Conservation (phyloP, 2,797 vertebrate species). For the Gymnothorax javanicus region DNA sequence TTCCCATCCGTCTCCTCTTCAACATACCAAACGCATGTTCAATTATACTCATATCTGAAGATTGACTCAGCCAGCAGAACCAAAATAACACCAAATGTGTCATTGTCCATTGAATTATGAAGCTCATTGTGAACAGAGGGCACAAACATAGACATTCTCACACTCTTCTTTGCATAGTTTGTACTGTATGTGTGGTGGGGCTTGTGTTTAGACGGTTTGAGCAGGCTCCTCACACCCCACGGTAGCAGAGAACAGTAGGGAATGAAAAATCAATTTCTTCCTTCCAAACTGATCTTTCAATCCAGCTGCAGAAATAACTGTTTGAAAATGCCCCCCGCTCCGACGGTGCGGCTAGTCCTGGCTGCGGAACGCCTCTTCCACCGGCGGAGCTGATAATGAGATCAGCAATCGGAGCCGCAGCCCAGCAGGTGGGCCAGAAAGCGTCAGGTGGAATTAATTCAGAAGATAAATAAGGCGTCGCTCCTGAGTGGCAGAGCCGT, state of each 20-base stretch:
- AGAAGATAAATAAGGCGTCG: conserved; percentile 14
- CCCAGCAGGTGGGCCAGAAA: background rate
- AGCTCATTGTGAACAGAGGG: no score
- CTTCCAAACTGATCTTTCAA: conserved; percentile 18
- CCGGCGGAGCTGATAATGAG: conserved; percentile 20
- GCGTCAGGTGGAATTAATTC: conserved; percentile 1
- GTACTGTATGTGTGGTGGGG: background rate
- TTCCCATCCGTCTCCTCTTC: no score
- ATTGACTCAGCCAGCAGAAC: no score
- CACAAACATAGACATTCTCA: background rate
- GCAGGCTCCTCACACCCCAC: background rate
- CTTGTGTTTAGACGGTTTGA: background rate
- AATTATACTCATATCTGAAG: no score
- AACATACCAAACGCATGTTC: no score
- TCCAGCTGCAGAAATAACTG: background rate
- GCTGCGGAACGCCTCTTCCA: background rate
- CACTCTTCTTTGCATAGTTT: background rate
- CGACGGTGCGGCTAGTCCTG: background rate
- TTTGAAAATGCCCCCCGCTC: background rate
- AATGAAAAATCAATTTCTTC: conserved; percentile 17
- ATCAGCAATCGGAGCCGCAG: background rate
- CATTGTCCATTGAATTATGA: no score
- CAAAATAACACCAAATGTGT: no score
- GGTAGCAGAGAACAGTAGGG: background rate
- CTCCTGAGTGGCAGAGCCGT: background rate